Evolutionary conservation across 1,140 invertebrate genomes (phyloP), one percentile per base, ranked within the genome.

Genomic region (Medauroidea extradentata): DNA sequence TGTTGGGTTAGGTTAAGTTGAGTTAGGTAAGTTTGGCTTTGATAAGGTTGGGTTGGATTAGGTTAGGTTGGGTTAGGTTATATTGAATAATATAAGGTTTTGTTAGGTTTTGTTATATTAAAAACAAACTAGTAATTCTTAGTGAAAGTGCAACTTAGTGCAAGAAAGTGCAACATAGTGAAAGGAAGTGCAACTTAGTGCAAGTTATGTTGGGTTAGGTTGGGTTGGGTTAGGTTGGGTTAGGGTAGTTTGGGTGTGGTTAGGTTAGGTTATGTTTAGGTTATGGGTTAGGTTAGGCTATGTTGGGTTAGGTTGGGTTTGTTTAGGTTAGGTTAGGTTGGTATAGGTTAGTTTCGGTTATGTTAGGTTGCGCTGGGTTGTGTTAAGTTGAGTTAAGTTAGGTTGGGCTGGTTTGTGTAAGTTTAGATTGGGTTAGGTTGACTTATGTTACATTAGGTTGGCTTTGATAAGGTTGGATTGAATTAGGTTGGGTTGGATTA

Each of bases 31-130:
- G 29, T 4, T 34, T 34, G 11, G 29, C 5, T 34, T 34, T 7
- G 4, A 11, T 34, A 7, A 63, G 67, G 69, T 68, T 67, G 61
- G 66, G 68, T 71, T 70, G 67, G 67, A 69, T 68, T 69, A 65
- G 68, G 67, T 67, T 68, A 64, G 64, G 63, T 60, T 65, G 60
- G 64, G 67, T 69, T 69, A 71, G 65, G 69, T 69, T 71, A 69
- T 66, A 63, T 68, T 68, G 64, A 61, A 66, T 69, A 68, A 67
- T 57, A 63, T 60, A 65, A 63, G 53, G 65, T 62, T 69, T 62
- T 57, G 69, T 57, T 69, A 63, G 60, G 65, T 59, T 67, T 63
- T 57, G 64, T 67, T 69, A 67, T 61, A 63, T 65, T 69, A 66
- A 65, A n/a, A n/a, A n/a, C n/a, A n/a, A n/a, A n/a, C n/a, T n/a